Conservation (phyloP, 2,113 vertebrate genomes). For the Pluvialis apricaria region DNA sequence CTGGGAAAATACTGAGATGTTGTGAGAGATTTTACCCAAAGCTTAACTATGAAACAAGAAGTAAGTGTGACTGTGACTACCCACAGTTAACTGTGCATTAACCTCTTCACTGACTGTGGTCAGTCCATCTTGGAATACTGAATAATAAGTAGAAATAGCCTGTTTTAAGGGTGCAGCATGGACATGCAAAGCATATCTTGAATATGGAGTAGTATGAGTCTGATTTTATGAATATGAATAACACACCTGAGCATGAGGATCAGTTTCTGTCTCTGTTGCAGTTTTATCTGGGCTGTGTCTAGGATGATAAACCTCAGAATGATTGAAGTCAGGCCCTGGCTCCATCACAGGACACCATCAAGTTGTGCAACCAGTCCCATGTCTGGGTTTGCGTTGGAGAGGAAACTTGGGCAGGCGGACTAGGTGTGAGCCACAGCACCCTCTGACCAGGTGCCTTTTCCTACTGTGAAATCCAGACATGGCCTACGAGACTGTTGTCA, state of each 20-base stretch:
- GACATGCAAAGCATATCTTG: neutral
- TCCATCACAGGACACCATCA: fast-evolving
- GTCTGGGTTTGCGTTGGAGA: neutral
- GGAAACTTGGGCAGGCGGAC: fast-evolving
- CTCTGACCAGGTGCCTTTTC: neutral
- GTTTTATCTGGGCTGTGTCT: neutral
- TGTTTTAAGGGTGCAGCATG: neutral
- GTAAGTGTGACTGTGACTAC: neutral
- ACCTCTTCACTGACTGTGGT: neutral
- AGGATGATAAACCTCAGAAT: neutral
- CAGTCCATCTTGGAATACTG: neutral
- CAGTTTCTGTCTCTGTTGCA: neutral
- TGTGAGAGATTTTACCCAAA: neutral
- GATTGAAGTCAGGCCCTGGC: neutral
- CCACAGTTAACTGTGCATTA: neutral
- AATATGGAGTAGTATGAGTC: neutral
- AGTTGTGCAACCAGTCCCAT: neutral
- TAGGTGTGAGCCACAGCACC: neutral
- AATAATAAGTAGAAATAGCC: neutral
- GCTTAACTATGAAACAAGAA: neutral
- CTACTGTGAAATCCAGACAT: neutral
- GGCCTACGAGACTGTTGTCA: neutral
- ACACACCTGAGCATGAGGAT: neutral
- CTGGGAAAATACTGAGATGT: neutral
- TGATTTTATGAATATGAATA: neutral